phyloP scores from a whole-genome alignment of 37 sponge, comb jelly and placozoan species.

The Dysidea cf. avara region DNA sequence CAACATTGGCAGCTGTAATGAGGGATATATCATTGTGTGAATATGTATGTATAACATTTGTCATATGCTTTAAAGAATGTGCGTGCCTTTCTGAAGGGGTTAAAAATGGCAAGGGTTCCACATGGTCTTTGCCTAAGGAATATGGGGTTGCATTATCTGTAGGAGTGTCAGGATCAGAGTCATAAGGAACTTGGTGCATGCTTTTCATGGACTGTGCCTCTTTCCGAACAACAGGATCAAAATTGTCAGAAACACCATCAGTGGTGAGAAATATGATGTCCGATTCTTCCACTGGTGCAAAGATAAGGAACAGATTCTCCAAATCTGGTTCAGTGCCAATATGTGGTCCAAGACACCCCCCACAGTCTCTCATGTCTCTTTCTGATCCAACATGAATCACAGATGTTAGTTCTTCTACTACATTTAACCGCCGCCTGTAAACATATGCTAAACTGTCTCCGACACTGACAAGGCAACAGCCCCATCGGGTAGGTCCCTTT shows the following conservation, averaged over 20 bases:
- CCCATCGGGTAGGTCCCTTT: conserved; percentile 48
- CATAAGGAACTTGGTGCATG: neutral
- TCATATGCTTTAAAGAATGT: conserved; percentile 5
- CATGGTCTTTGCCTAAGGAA: neutral
- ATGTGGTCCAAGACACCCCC: conserved; percentile 74
- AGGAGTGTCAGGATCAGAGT: neutral
- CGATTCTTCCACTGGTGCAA: conserved; percentile 37
- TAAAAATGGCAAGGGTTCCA: conserved; percentile 28
- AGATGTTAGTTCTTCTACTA: conserved; percentile 69
- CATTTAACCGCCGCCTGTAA: conserved; percentile 39
- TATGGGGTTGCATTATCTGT: neutral
- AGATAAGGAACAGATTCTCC: conserved; percentile 63
- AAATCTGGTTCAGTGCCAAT: conserved; percentile 75
- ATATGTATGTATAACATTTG: neutral
- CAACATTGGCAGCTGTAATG: conserved; percentile 25
- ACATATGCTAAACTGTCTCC: conserved; percentile 73
- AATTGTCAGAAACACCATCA: conserved; percentile 77
- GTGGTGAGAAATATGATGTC: conserved; percentile 70
- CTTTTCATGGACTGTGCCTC: conserved; percentile 7
- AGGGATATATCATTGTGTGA: neutral
- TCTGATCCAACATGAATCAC: conserved; percentile 41
- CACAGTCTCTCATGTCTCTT: conserved; percentile 61
- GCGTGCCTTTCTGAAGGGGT: conserved; percentile 43
- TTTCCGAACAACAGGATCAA: conserved; percentile 68
- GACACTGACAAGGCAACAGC: conserved; percentile 67